A percentile compares a stretch with the other conserved stretches of the same genome.
Conservation (phyloP, 2,888 invertebrate species). For the Silvanus unidentatus region DNA sequence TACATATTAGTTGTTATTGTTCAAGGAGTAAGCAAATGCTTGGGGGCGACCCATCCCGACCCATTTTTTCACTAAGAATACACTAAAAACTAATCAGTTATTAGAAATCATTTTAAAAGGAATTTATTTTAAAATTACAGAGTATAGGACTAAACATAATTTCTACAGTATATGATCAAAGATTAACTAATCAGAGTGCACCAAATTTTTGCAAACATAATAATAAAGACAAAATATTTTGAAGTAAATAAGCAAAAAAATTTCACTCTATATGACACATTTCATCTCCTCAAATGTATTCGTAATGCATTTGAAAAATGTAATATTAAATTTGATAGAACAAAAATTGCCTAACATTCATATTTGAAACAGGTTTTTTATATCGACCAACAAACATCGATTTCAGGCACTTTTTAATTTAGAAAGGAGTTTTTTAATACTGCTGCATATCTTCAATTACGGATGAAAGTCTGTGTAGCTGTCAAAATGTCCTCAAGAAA, state of each 20-base stretch:
- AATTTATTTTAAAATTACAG: not conserved
- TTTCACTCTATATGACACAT: constrained; percentile 2
- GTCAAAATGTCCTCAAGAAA: constrained; percentile 10
- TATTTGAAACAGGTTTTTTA: not conserved
- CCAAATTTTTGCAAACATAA: too few relatives aligned
- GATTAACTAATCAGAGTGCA: constrained; percentile 1
- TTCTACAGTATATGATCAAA: constrained; percentile 3
- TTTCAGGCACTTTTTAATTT: not conserved
- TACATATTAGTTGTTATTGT: constrained; percentile 15
- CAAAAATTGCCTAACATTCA: not conserved
- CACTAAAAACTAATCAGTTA: constrained; percentile 1
- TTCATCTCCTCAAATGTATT: constrained; percentile 4
- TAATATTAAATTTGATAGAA: constrained; percentile 1
- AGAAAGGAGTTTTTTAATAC: not conserved
- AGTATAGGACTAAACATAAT: not conserved
- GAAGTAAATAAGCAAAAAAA: constrained; percentile 1
- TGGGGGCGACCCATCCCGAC: constrained; percentile 11
- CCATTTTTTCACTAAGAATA: constrained; percentile 7
- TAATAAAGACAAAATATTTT: too few relatives aligned
- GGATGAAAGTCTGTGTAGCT: constrained; percentile 14
- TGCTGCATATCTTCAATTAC: not conserved
- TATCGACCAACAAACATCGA: not conserved
- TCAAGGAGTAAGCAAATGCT: constrained; percentile 6
- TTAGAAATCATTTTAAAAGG: constrained; percentile 1
- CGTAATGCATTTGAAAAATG: constrained; percentile 7